Conservation (phyloP, 2,888 invertebrate genomes). For the Adelognathus sp. region DNA sequence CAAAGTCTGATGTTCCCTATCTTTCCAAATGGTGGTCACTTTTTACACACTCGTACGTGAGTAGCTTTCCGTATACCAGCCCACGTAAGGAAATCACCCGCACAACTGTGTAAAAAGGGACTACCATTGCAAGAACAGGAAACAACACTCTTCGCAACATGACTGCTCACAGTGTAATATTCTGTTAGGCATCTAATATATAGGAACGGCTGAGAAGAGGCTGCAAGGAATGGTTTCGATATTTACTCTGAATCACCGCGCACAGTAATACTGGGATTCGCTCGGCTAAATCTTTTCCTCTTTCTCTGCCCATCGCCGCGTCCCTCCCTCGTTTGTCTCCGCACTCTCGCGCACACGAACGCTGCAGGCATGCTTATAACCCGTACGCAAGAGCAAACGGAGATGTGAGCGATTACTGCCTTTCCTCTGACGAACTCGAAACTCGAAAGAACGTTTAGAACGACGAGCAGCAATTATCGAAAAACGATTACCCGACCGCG, state of each 20-base stretch:
- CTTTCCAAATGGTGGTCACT: too few relatives aligned
- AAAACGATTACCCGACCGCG: slow-evolving; percentile 58
- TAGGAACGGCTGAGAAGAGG: too few relatives aligned
- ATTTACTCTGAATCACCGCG: not conserved
- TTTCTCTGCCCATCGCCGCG: not conserved
- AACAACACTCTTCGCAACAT: too few relatives aligned
- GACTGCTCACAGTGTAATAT: not conserved
- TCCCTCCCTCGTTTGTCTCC: slow-evolving; percentile 31
- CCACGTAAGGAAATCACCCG: too few relatives aligned
- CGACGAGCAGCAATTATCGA: slow-evolving; percentile 56
- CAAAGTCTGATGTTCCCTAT: too few relatives aligned
- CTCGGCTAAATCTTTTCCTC: not conserved
- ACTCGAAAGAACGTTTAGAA: slow-evolving; percentile 44
- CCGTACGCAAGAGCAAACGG: slow-evolving; percentile 12
- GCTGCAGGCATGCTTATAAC: not conserved
- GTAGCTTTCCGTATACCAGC: too few relatives aligned
- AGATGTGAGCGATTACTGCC: slow-evolving; percentile 9
- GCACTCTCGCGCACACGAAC: not conserved
- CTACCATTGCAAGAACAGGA: too few relatives aligned
- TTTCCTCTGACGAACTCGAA: slow-evolving; percentile 5
- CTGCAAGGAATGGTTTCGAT: not conserved
- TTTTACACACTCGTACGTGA: too few relatives aligned
- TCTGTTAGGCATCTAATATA: too few relatives aligned
- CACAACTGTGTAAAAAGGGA: too few relatives aligned
- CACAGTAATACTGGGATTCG: not conserved